A percentile compares a stretch with the other conserved stretches of the same genome.
Conservation (phyloP, 2,888 invertebrate genomes). For the Conops quadrifasciatus region DNA sequence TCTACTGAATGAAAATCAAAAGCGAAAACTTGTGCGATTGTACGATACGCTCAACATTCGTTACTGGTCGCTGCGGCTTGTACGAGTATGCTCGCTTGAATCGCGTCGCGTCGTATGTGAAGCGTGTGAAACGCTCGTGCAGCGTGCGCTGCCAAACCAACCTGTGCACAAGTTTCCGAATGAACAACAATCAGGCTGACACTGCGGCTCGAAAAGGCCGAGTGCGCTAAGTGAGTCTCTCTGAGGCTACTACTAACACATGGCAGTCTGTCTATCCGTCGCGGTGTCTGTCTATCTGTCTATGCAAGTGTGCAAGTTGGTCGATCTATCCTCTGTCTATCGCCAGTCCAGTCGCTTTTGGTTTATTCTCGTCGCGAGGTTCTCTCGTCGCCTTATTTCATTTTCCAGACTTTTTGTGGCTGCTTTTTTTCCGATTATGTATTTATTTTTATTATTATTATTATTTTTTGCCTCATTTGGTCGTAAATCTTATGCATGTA, state of each 20-base stretch:
- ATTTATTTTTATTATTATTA: slow-evolving; percentile 26
- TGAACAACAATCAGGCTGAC: not conserved
- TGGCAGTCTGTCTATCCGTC: no score
- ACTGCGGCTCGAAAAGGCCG: not conserved
- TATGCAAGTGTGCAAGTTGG: no score
- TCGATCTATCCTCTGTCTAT: no score
- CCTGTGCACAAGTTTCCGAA: not conserved
- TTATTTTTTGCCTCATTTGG: slow-evolving; percentile 19
- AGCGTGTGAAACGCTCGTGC: slow-evolving; percentile 3
- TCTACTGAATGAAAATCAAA: slow-evolving; percentile 59
- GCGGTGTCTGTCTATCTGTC: no score
- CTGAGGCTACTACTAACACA: no score
- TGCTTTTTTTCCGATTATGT: not conserved
- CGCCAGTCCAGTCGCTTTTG: not conserved
- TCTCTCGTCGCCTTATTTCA: slow-evolving; percentile 29
- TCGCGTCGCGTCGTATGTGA: not conserved
- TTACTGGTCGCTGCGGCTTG: slow-evolving; percentile 3
- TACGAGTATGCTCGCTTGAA: not conserved
- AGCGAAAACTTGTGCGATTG: slow-evolving; percentile 24
- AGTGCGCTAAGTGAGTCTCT: no score
- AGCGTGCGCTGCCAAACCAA: slow-evolving; percentile 1
- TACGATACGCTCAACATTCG: slow-evolving; percentile 33
- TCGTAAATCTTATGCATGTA: slow-evolving; percentile 25
- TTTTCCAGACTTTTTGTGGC: slow-evolving; percentile 25
- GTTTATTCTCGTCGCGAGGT: slow-evolving; percentile 24